phyloP scores from a whole-genome alignment of 2,797 vertebrate species.

The Nyctibius grandis region DNA sequence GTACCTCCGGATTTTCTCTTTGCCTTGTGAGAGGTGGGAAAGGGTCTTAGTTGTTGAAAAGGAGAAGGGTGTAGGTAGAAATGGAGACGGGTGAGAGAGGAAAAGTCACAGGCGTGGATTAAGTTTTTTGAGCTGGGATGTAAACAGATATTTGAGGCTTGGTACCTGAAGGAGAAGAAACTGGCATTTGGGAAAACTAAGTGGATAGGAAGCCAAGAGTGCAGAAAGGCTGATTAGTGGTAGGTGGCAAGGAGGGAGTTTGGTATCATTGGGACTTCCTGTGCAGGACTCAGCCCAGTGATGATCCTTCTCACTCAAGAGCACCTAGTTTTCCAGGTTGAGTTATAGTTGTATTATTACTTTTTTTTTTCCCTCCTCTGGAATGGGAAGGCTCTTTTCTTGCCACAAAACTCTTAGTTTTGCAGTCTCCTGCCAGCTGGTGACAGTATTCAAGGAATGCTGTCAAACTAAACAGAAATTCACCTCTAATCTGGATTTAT shows the following conservation, averaged over 20 bases:
- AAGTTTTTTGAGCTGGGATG: background rate
- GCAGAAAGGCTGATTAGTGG: background rate
- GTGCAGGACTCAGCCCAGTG: background rate
- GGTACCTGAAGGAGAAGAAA: background rate
- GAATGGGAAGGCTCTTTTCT: background rate
- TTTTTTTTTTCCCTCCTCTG: accelerated
- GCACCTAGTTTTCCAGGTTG: background rate
- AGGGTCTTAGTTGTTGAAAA: background rate
- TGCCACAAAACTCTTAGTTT: background rate
- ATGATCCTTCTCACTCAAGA: background rate
- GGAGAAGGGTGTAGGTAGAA: background rate
- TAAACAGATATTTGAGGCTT: background rate
- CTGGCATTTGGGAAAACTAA: background rate
- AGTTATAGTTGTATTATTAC: background rate
- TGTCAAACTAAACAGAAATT: background rate
- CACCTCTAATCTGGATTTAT: background rate
- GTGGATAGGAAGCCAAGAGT: background rate
- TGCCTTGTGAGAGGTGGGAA: background rate
- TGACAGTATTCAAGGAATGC: background rate
- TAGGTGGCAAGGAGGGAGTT: background rate
- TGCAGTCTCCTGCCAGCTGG: background rate
- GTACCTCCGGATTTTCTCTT: background rate
- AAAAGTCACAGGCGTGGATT: background rate
- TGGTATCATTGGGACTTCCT: background rate
- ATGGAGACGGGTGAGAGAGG: background rate